Evolutionary conservation across 2,888 invertebrate species (phyloP).

Genomic region (Amaurobius ferox): DNA sequence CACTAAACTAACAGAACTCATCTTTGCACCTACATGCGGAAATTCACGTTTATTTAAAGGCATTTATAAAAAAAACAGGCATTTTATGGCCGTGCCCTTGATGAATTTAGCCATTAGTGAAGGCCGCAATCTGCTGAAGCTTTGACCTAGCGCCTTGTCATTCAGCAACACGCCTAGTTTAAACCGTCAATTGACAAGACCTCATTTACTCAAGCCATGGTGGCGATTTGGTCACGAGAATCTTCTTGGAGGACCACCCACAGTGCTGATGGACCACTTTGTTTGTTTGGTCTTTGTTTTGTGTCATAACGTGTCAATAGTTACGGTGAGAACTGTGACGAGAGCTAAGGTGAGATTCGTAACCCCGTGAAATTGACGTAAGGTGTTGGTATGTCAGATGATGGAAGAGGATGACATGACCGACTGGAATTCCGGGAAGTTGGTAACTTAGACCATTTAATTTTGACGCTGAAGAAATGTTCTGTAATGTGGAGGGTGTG

Average conservation of each 20-base stretch:
- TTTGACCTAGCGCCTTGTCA: slow-evolving; percentile 24
- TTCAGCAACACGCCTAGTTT: background rate
- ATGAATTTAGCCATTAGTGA: slow-evolving; percentile 6
- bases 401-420: background rate
- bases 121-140: background rate
- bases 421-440: too few relatives aligned
- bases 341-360: background rate
- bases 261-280: background rate
- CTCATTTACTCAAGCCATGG: slow-evolving; percentile 51
- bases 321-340: background rate
- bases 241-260: slow-evolving; percentile 45
- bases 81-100: slow-evolving; percentile 20
- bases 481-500: too few relatives aligned
- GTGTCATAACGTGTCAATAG: slow-evolving; percentile 19
- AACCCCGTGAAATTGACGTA: background rate
- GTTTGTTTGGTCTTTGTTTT: background rate
- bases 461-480: too few relatives aligned
- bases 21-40: too few relatives aligned
- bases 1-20: too few relatives aligned
- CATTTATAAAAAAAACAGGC: too few relatives aligned
- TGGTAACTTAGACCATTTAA: too few relatives aligned
- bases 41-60: too few relatives aligned
- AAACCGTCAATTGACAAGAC: slow-evolving; percentile 35
- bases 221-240: slow-evolving; percentile 24
- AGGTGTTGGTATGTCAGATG: background rate